phyloP scores from a whole-genome alignment of 30 jellyfish, hydroid and myxozoan species.

The Pseudorhiza aurosa region DNA sequence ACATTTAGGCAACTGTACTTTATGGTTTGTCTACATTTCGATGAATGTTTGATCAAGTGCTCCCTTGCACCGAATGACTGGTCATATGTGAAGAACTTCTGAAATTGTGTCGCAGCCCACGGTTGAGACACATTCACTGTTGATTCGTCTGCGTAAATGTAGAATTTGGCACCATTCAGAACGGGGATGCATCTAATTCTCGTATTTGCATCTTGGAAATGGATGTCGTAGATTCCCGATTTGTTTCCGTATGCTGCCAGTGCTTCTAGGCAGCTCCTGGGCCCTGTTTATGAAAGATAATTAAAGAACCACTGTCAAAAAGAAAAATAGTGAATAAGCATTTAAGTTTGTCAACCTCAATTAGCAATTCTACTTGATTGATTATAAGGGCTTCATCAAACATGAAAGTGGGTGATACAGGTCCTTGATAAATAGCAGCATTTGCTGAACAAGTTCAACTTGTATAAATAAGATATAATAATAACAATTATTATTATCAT shows the following conservation, averaged over 20 bases:
- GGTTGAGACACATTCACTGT: conserved; percentile 13
- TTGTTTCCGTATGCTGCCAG: conserved; percentile 18
- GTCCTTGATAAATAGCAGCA: too few relatives aligned
- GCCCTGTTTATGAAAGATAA: conserved; percentile 8
- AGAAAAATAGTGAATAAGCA: too few relatives aligned
- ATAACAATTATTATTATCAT: too few relatives aligned
- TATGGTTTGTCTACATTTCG: conserved; percentile 8
- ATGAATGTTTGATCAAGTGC: background rate
- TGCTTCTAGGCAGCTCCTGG: conserved; percentile 17
- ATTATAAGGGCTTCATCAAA: too few relatives aligned
- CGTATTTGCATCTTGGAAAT: background rate
- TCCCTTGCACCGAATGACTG: background rate
- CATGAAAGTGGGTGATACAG: too few relatives aligned
- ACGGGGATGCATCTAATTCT: conserved; percentile 6
- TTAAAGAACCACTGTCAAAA: too few relatives aligned
- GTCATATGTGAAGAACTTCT: conserved; percentile 2
- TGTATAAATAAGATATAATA: too few relatives aligned
- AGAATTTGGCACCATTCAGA: conserved; percentile 18
- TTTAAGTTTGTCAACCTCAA: too few relatives aligned
- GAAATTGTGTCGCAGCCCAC: background rate
- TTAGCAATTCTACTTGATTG: too few relatives aligned
- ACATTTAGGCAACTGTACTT: background rate
- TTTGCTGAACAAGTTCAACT: too few relatives aligned
- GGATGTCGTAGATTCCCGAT: background rate
- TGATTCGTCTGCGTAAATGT: background rate